Evolutionary conservation across 1,140 invertebrate species (phyloP).

Genomic region (Helicoverpa armigera): DNA sequence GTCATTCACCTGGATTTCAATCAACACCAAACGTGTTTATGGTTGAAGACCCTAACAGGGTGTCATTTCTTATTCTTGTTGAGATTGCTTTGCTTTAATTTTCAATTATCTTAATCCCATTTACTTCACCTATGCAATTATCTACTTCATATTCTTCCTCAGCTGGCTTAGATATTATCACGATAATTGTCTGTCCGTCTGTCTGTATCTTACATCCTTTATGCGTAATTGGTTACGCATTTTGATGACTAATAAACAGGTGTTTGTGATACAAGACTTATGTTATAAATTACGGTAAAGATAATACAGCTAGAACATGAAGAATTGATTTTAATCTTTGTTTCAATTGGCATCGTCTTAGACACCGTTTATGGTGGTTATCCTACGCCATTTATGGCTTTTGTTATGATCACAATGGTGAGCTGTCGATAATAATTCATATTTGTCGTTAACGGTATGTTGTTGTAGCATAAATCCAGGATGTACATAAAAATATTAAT

Average conservation of each 20-base stretch:
- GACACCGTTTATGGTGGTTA: slow-evolving; percentile 31
- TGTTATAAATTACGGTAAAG: slow-evolving; percentile 6
- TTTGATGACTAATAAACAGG: slow-evolving; percentile 49
- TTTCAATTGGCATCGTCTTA: slow-evolving; percentile 22
- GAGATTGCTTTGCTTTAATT: slow-evolving; percentile 8
- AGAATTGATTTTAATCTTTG: slow-evolving; percentile 41
- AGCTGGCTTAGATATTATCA: slow-evolving; percentile 29
- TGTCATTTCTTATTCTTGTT: neutral
- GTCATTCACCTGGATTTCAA: neutral
- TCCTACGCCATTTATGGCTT: slow-evolving; percentile 29
- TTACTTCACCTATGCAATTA: slow-evolving; percentile 12
- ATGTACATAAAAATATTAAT: neutral
- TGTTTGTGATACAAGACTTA: slow-evolving; percentile 21
- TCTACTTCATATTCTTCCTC: slow-evolving; percentile 18
- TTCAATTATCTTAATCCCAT: neutral
- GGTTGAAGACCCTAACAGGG: neutral
- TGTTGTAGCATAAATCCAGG: neutral
- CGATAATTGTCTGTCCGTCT: slow-evolving; percentile 30
- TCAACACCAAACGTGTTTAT: slow-evolving; percentile 15
- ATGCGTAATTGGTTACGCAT: slow-evolving; percentile 42
- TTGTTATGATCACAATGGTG: slow-evolving; percentile 6
- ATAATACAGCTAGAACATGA: neutral
- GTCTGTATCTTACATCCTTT: slow-evolving; percentile 7
- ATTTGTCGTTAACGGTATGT: neutral
- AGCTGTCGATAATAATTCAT: neutral